A percentile compares a stretch with the other conserved stretches of the same genome.
phyloP scores from a whole-genome alignment of 2,113 vertebrate species.

The Jaculus jaculus region DNA sequence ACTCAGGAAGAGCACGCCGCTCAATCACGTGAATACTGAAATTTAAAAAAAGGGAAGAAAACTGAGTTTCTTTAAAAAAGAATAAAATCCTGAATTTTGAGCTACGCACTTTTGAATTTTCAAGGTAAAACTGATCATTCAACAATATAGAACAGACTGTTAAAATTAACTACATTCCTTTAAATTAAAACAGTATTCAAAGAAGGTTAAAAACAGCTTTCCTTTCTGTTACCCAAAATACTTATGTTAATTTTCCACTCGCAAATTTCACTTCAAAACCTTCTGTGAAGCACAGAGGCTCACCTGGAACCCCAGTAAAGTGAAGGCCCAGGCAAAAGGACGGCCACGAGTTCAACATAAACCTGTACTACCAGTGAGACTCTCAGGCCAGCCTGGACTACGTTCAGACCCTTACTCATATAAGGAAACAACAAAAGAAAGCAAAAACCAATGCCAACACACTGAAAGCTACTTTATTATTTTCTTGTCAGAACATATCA shows the following conservation, averaged over 20 bases:
- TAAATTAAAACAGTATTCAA: neutral
- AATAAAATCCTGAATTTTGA: neutral
- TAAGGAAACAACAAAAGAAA: too few species aligned
- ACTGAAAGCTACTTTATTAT: neutral
- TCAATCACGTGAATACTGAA: constrained; percentile 96
- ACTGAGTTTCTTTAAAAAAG: neutral
- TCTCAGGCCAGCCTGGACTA: too few species aligned
- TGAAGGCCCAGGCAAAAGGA: too few species aligned
- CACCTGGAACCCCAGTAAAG: neutral
- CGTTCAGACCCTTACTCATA: too few species aligned
- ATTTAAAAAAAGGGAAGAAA: neutral
- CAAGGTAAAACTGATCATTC: neutral
- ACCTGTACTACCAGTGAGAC: too few species aligned
- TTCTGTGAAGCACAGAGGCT: neutral
- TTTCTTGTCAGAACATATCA: neutral
- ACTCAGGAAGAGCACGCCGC: constrained; percentile 94
- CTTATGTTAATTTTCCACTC: neutral
- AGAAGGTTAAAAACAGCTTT: neutral
- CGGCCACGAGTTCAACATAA: too few species aligned
- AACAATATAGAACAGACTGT: neutral
- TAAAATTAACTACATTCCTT: neutral
- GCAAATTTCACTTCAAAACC: neutral
- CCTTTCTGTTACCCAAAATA: neutral
- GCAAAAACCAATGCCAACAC: too few species aligned
- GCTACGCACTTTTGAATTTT: neutral